Evolutionary conservation across 2,113 vertebrate genomes (phyloP).

Genomic region (Perca fluviatilis): DNA sequence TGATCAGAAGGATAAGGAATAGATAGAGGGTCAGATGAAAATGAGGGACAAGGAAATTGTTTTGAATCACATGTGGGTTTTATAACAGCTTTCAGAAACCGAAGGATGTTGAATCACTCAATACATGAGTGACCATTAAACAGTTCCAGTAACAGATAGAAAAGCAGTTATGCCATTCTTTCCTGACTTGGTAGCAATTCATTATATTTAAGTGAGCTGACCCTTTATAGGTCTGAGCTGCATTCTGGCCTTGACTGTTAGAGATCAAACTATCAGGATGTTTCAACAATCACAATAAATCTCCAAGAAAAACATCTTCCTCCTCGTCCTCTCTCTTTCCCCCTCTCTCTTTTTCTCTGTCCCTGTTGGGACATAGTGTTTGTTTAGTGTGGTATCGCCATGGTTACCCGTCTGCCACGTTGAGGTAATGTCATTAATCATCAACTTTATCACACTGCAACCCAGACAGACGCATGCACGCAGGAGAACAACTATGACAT

Average conservation of each 20-base stretch:
- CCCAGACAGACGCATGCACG: constrained; percentile 30
- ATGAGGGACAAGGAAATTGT: constrained; percentile 11
- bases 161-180: constrained; percentile 54
- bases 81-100: constrained; percentile 52
- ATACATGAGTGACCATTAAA: constrained; percentile 24
- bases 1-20: constrained; percentile 16
- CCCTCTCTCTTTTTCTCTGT: background rate
- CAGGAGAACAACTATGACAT: constrained; percentile 38
- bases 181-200: constrained; percentile 42
- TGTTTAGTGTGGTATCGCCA: constrained; percentile 74
- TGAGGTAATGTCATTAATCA: constrained; percentile 78
- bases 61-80: constrained; percentile 38
- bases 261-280: constrained; percentile 38
- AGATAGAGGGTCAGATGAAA: constrained; percentile 13
- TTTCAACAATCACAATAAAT: constrained; percentile 45
- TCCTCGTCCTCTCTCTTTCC: constrained; percentile 5
- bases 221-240: constrained; percentile 31
- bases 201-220: constrained; percentile 43
- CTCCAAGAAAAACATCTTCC: constrained; percentile 15
- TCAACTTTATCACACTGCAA: constrained; percentile 73
- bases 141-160: constrained; percentile 48
- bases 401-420: constrained; percentile 74
- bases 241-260: constrained; percentile 10
- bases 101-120: constrained; percentile 45
- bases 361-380: constrained; percentile 67